Conservation (phyloP, 2,797 vertebrate genomes). For the Heteromormyrus szaboi region DNA sequence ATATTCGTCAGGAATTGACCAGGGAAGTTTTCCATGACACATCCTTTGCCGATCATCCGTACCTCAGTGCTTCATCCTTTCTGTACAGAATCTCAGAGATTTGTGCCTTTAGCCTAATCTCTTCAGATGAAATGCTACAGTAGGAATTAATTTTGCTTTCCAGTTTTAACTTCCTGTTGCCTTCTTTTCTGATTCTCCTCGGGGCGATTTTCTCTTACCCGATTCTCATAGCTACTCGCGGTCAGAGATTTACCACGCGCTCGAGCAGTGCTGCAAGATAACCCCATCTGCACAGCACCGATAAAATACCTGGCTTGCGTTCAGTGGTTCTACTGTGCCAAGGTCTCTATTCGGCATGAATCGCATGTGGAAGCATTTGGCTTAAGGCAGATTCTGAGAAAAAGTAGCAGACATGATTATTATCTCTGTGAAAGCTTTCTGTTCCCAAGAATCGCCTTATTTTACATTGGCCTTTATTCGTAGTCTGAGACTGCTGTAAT, state of each 20-base stretch:
- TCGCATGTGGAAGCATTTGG: neutral
- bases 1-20: neutral
- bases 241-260: neutral
- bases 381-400: neutral
- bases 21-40: neutral
- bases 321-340: neutral
- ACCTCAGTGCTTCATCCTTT: neutral
- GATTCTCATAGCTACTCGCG: neutral
- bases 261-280: neutral
- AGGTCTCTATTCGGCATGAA: neutral
- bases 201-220: neutral
- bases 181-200: neutral
- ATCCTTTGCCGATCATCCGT: neutral
- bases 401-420: neutral
- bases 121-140: neutral
- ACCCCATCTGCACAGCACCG: neutral
- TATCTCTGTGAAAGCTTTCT: neutral
- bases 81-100: neutral
- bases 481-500: neutral
- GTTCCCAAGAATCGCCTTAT: neutral
- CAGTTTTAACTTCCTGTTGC: neutral
- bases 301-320: neutral
- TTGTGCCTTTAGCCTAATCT: neutral
- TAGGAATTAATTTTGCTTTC: neutral
- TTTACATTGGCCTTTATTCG: neutral